Evolutionary conservation across 2,797 vertebrate species (phyloP).

Genomic region (Malurus leucopterus): DNA sequence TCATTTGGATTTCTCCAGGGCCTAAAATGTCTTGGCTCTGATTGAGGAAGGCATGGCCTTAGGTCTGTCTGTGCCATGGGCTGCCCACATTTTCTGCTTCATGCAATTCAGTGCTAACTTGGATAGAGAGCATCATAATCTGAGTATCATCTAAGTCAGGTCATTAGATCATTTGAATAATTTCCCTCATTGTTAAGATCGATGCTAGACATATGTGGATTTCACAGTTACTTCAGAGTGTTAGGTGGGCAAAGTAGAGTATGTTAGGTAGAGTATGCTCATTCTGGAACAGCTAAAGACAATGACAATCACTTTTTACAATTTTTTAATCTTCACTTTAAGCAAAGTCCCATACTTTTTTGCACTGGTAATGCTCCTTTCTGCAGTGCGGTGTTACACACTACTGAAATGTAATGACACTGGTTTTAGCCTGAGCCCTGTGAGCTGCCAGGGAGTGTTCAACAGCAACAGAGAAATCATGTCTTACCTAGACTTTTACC

Average conservation of each 20-base stretch:
- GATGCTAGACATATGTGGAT: not conserved
- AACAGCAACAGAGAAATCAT: not conserved
- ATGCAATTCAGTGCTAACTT: not conserved
- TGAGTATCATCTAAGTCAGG: not conserved
- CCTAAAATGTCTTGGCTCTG: not conserved
- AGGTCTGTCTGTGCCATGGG: not conserved
- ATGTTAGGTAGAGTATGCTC: not conserved
- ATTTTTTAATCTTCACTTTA: not conserved
- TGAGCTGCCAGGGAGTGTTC: not conserved
- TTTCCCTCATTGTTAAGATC: not conserved
- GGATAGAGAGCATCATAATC: not conserved
- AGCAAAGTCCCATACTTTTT: not conserved
- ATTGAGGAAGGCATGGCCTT: not conserved
- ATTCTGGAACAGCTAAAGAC: not conserved
- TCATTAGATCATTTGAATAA: not conserved
- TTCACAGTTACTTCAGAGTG: not conserved
- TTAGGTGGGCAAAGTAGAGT: not conserved
- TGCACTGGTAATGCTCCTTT: not conserved
- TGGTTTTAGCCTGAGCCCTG: not conserved
- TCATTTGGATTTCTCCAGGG: not conserved
- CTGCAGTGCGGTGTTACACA: not conserved
- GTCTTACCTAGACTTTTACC: not conserved
- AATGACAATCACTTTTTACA: not conserved
- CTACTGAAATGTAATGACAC: not conserved
- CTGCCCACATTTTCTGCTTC: not conserved